Conservation (phyloP, 2,888 invertebrate species). For the Axea sp. region DNA sequence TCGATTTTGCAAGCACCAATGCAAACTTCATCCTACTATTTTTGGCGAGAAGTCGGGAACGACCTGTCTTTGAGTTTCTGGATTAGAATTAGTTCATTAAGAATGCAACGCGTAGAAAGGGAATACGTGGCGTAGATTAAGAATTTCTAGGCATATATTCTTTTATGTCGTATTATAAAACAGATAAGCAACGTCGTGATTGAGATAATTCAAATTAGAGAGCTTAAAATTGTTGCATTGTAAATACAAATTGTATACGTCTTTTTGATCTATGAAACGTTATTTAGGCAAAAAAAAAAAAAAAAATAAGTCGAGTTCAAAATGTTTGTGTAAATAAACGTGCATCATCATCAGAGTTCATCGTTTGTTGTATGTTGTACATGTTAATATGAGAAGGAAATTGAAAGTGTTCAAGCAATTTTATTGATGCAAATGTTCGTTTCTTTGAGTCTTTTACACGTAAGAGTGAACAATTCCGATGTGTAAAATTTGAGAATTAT, state of each 20-base stretch:
- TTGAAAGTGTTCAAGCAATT: too few species aligned
- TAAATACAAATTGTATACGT: constrained; percentile 48
- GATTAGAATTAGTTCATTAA: constrained; percentile 36
- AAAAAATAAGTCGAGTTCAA: constrained; percentile 8
- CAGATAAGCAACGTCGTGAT: constrained; percentile 13
- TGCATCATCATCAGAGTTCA: constrained; percentile 37
- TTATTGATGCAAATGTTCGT: too few species aligned
- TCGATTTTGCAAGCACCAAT: too few species aligned
- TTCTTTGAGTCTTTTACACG: too few species aligned
- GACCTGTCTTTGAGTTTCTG: constrained; percentile 39
- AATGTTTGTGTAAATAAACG: constrained; percentile 36
- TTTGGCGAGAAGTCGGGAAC: constrained; percentile 16
- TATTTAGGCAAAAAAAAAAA: constrained; percentile 21
- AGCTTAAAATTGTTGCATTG: constrained; percentile 34
- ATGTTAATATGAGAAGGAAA: constrained; percentile 21
- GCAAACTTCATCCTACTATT: too few species aligned
- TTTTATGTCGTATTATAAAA: constrained; percentile 22
- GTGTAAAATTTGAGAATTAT: too few species aligned
- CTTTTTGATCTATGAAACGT: constrained; percentile 18
- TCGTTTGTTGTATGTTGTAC: constrained; percentile 46
- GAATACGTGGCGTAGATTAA: constrained; percentile 34
- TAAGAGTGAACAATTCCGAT: too few species aligned
- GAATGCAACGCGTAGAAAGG: constrained; percentile 32
- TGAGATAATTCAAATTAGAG: constrained; percentile 23
- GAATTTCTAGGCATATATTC: constrained; percentile 12